Evolutionary conservation across 2,888 invertebrate species (phyloP).

Genomic region (Portevinia maculata): DNA sequence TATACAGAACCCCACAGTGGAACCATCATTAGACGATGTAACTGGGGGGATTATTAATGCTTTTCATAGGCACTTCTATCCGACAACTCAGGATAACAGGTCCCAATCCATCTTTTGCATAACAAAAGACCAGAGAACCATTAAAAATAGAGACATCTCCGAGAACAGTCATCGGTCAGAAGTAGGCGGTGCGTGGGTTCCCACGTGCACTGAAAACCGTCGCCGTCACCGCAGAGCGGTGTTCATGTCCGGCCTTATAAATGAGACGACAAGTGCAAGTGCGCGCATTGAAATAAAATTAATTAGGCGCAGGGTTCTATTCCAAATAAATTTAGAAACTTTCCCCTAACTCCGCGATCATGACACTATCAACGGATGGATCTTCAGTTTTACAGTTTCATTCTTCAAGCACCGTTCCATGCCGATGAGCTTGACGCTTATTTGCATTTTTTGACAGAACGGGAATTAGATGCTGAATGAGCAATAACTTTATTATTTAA

Average conservation of each 20-base stretch:
- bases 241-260: slow-evolving; percentile 29
- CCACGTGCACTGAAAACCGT: slow-evolving; percentile 37
- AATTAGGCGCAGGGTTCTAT: slow-evolving; percentile 59
- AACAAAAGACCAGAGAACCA: slow-evolving; percentile 44
- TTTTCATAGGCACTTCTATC: slow-evolving; percentile 20
- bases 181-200: slow-evolving; percentile 62
- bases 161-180: slow-evolving; percentile 2
- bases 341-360: slow-evolving; percentile 19
- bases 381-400: slow-evolving; percentile 67
- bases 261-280: slow-evolving; percentile 71
- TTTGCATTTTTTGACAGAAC: slow-evolving; percentile 57
- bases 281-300: slow-evolving; percentile 73
- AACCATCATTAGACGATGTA: slow-evolving; percentile 41
- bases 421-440: slow-evolving; percentile 23
- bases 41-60: slow-evolving; percentile 60
- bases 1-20: slow-evolving; percentile 39
- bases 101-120: slow-evolving; percentile 50
- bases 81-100: slow-evolving; percentile 56
- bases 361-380: slow-evolving; percentile 61
- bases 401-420: slow-evolving; percentile 50
- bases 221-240: background rate
- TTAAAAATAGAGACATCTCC: slow-evolving; percentile 69
- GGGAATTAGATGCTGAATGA: slow-evolving; percentile 51
- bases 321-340: slow-evolving; percentile 46
- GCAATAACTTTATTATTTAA: slow-evolving; percentile 73